Base-by-base conservation (phyloP, 2,888 invertebrate genomes). In the Sinopyrophorus schimmeli region DNA sequence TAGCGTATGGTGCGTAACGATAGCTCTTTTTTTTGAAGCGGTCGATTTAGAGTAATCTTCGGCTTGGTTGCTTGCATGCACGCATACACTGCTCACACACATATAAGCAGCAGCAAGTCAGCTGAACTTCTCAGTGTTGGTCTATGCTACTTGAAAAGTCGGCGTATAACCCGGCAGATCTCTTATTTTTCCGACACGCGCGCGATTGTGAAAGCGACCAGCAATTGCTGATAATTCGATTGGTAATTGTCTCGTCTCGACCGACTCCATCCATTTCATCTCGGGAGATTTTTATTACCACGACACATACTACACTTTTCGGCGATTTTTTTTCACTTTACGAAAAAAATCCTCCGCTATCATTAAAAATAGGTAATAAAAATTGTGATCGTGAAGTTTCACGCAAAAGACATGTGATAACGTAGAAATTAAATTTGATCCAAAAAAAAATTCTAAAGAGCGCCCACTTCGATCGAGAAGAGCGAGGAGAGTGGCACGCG, bases 51-150 rank as follows among this genome's bases (percentile, higher is more conserved):
- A 55, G 60, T 57, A 57, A 47, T 47, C 41, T 52, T 38, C 30
- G 30, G 32, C 26, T 41, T 40, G 39, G 32, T 34, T 58, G 53
- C 44, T 43, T 48, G 60, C 61, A 61, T 60, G 57, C 62, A 64
- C 63, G 63, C 63, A 64, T 60, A 61, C 41, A 57, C 58, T 58
- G 55, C 57, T 58, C 57, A 59, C 60, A 51, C 63, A 65, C 64
- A 66, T 66, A 66, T 63, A 65, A 62, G 60, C 54, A 61, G 57
- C 61, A 59, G 62, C 61, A 61, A 61, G 59, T 55, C 55, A 52
- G 60, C 58, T 57, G 43, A 63, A 59, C 58, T 59, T 56, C 59
- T 57, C 65, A 66, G 66, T 66, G 65, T 65, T 62, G 60, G 59
- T 54, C 60, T 59, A 56, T 51, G 50, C 48, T 31, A 55, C 54